Conservation (phyloP, 2,888 invertebrate genomes). For the Dolichomitus sp. region DNA sequence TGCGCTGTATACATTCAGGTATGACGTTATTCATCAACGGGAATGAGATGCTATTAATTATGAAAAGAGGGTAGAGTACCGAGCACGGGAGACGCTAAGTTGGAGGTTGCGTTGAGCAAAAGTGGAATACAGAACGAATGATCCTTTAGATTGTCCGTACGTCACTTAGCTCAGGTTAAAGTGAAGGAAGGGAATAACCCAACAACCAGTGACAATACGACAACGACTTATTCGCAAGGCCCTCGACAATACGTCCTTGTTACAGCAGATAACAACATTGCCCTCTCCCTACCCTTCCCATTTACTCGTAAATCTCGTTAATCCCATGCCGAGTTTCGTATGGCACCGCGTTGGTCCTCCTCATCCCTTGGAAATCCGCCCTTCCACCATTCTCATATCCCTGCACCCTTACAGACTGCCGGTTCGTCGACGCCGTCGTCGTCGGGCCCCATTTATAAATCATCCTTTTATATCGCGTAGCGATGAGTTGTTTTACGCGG, state of each 20-base stretch:
- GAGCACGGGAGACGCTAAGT: constrained; percentile 21
- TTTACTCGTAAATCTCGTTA: constrained; percentile 68
- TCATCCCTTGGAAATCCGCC: constrained; percentile 7
- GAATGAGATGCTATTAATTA: constrained; percentile 54
- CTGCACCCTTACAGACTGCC: constrained; percentile 50
- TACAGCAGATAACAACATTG: constrained; percentile 65
- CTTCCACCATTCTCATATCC: constrained; percentile 42
- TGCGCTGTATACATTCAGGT: constrained; percentile 17
- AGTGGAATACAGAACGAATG: constrained; percentile 30
- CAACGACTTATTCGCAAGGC: constrained; percentile 59
- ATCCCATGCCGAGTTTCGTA: constrained; percentile 66
- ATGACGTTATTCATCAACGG: constrained; percentile 54
- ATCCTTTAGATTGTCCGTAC: constrained; percentile 28
- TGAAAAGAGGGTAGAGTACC: constrained; percentile 44
- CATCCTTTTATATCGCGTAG: constrained; percentile 61
- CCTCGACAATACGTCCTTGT: constrained; percentile 67
- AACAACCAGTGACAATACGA: constrained; percentile 42
- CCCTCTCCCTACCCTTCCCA: constrained; percentile 41
- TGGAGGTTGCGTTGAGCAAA: constrained; percentile 16
- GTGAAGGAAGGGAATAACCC: constrained; percentile 18
- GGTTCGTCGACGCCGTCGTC: constrained; percentile 50
- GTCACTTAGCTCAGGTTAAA: constrained; percentile 45
- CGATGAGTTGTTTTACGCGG: constrained; percentile 61
- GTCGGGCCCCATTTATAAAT: constrained; percentile 65
- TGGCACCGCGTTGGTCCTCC: constrained; percentile 39